Evolutionary conservation across 1,140 invertebrate genomes (phyloP).

Genomic region (Penaeus japonicus): DNA sequence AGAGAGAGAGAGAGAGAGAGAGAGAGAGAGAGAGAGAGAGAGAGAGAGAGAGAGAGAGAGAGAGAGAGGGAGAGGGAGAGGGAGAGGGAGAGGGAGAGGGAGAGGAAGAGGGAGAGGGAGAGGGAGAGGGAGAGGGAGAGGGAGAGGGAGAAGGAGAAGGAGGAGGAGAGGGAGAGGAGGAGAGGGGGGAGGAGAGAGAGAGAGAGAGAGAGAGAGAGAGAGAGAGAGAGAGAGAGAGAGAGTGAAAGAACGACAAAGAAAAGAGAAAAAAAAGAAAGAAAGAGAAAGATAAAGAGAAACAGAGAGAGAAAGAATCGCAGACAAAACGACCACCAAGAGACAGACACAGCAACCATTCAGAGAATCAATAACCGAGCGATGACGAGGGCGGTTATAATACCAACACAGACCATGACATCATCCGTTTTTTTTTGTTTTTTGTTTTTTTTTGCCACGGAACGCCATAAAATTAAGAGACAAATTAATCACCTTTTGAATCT

Average conservation of each 20-base stretch:
- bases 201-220: neutral
- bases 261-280: neutral
- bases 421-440: no score
- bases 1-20: no score
- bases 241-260: neutral
- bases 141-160: neutral
- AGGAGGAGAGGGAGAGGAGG: neutral
- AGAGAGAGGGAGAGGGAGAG: neutral
- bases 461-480: no score
- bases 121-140: neutral
- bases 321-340: no score
- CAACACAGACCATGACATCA: no score
- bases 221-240: neutral
- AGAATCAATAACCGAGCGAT: no score
- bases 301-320: no score
- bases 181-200: neutral
- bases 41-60: neutral
- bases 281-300: neutral
- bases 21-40: neutral
- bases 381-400: no score
- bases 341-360: no score
- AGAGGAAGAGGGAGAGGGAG: neutral
- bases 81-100: slow-evolving; percentile 11
- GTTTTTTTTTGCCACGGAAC: no score
- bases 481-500: no score